These are phyloP conservation scores for Megaustenia siamemsis DNA, from an alignment of 2,888 invertebrate species.

Conservation along the genomic window DNA sequence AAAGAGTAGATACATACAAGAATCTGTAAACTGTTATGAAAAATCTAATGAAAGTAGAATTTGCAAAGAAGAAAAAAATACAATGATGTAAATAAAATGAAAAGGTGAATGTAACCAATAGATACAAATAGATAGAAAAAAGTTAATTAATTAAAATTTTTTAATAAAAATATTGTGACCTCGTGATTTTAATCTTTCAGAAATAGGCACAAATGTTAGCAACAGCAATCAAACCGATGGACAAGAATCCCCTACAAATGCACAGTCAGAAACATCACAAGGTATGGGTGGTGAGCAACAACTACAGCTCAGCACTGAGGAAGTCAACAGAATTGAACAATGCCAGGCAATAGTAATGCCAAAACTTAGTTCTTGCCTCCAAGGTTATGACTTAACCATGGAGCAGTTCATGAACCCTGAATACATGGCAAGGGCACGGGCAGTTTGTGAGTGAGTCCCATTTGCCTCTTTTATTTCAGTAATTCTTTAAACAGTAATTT, in stretches of 20 bases:
- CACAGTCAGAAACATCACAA: not conserved
- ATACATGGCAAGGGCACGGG: conserved; percentile 23
- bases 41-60: no score
- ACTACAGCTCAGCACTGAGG: not conserved
- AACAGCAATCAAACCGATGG: not conserved
- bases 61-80: no score
- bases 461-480: not conserved
- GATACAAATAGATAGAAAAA: no score
- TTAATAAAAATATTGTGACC: no score
- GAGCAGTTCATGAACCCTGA: conserved; percentile 50
- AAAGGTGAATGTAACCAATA: no score
- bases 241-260: not conserved
- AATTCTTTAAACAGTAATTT: no score
- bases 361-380: conserved; percentile 2
- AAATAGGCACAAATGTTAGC: not conserved
- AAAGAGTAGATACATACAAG: no score
- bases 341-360: conserved; percentile 39
- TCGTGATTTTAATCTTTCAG: no score
- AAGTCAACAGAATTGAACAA: conserved; percentile 9
- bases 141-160: no score
- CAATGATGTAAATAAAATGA: no score
- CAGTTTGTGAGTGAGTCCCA: conserved; percentile 37
- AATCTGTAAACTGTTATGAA: no score
- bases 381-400: conserved; percentile 25
- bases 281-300: not conserved